Conservation (phyloP, 2,888 invertebrate species). For the Dicyrtomina minuta region DNA sequence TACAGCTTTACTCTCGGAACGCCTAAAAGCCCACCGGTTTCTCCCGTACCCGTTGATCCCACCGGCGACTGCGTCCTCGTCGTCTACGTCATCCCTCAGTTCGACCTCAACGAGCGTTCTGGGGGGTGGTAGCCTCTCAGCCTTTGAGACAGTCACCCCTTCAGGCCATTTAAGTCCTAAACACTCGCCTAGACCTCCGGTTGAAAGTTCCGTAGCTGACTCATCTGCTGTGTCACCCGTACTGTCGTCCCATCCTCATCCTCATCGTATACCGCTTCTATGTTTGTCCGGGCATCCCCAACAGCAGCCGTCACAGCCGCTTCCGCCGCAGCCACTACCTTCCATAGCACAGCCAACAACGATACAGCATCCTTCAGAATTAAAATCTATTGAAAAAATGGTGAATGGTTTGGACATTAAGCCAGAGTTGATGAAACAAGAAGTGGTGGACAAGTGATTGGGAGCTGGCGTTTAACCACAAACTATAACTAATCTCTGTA, state of each 20-base stretch:
- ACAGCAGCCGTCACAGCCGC: conserved; percentile 48
- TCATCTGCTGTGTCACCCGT: conserved; percentile 36
- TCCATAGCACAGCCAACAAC: conserved; percentile 55
- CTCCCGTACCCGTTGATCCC: conserved; percentile 76
- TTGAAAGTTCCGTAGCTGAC: conserved; percentile 45
- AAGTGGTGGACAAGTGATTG: conserved; percentile 51
- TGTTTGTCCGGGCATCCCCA: conserved; percentile 37
- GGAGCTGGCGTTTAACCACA: background rate
- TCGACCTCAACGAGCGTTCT: conserved; percentile 56
- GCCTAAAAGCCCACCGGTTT: conserved; percentile 70
- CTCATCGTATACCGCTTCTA: conserved; percentile 36
- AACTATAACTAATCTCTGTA: background rate
- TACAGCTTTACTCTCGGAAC: conserved; percentile 57
- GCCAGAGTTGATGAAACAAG: conserved; percentile 54
- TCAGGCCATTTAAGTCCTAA: conserved; percentile 62
- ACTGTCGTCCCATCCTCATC: conserved; percentile 31
- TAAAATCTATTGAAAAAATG: conserved; percentile 96
- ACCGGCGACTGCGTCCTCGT: conserved; percentile 62
- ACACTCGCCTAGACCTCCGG: conserved; percentile 57
- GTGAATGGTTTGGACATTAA: conserved; percentile 92
- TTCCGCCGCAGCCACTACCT: conserved; percentile 59
- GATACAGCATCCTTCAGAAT: conserved; percentile 65
- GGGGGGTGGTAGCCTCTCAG: conserved; percentile 67
- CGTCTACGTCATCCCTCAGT: conserved; percentile 53
- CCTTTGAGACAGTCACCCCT: conserved; percentile 87